These are phyloP conservation scores for Heliconius hewitsoni DNA, from an alignment of 1,140 invertebrate genomes.

Conservation along the genomic window DNA sequence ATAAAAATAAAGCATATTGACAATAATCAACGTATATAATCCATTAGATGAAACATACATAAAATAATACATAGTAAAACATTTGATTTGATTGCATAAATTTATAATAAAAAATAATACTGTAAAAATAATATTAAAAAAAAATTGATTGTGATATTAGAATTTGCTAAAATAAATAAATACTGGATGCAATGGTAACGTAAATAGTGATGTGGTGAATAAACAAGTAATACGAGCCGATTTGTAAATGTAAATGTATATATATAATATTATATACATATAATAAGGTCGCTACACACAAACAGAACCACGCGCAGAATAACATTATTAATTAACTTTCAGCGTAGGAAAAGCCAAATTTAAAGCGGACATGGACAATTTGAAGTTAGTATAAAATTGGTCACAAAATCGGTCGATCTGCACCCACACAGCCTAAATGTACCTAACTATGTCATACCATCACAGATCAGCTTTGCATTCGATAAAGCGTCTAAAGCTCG, in stretches of 20 bases:
- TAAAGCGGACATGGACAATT: conserved; percentile 53
- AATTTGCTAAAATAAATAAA: conserved; percentile 40
- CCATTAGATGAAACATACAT: neutral
- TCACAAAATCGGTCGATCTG: conserved; percentile 42
- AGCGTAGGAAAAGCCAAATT: conserved; percentile 18
- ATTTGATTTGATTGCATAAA: neutral
- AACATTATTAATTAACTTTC: conserved; percentile 9
- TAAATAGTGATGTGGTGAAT: conserved; percentile 32
- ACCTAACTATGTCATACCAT: conserved; percentile 77
- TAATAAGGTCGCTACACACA: conserved; percentile 8
- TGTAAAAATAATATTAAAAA: conserved; percentile 28
- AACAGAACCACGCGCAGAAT: conserved; percentile 29
- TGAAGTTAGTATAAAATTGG: conserved; percentile 47
- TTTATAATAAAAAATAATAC: conserved; percentile 41
- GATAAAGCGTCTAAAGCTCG: conserved; percentile 59
- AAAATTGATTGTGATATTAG: neutral
- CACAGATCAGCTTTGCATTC: conserved; percentile 78
- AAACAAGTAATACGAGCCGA: conserved; percentile 20
- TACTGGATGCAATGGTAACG: conserved; percentile 45
- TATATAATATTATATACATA: neutral
- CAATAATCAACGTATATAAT: neutral
- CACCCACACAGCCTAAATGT: conserved; percentile 68
- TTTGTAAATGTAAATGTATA: conserved; percentile 3
- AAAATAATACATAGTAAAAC: conserved; percentile 4
- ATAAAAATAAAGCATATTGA: neutral